Evolutionary conservation across 1,140 invertebrate species (phyloP).

Genomic region (Bombus pyrosoma): DNA sequence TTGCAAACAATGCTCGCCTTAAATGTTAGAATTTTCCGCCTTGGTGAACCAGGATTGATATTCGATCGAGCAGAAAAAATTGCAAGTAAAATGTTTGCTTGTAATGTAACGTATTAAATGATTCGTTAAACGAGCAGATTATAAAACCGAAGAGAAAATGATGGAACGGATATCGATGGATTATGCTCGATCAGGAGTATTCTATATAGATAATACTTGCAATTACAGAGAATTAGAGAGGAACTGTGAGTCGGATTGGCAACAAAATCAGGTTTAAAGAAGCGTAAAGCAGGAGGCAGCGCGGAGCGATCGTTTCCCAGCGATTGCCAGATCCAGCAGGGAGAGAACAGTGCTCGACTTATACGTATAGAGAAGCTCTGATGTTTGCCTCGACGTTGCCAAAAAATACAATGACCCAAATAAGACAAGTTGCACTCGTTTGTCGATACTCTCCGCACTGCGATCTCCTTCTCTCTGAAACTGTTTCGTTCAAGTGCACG

Average conservation of each 20-base stretch:
- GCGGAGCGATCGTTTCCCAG: slow-evolving; percentile 51
- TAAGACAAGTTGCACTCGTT: slow-evolving; percentile 45
- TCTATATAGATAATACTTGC: background rate
- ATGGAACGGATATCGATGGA: background rate
- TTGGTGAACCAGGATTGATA: too few species aligned
- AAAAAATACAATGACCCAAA: slow-evolving; percentile 60
- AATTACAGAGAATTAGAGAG: slow-evolving; percentile 26
- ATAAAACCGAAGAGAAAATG: too few species aligned
- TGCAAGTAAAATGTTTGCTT: too few species aligned
- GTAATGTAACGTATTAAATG: too few species aligned
- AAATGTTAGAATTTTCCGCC: too few species aligned
- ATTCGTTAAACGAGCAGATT: too few species aligned
- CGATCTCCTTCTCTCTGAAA: slow-evolving; percentile 9
- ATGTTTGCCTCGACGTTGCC: slow-evolving; percentile 45
- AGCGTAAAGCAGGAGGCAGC: slow-evolving; percentile 42
- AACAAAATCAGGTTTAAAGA: slow-evolving; percentile 34
- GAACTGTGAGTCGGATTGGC: background rate
- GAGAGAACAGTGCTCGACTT: slow-evolving; percentile 45
- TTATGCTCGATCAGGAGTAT: background rate
- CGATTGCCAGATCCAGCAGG: slow-evolving; percentile 48
- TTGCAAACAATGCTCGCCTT: too few species aligned
- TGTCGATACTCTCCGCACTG: slow-evolving; percentile 18
- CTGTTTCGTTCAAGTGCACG: slow-evolving; percentile 19
- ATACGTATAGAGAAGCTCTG: slow-evolving; percentile 35
- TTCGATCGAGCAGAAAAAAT: too few species aligned